Evolutionary conservation across 2,888 invertebrate species (phyloP), one percentile per base, ranked within the genome.

Genomic region (Drosophila infuscata): DNA sequence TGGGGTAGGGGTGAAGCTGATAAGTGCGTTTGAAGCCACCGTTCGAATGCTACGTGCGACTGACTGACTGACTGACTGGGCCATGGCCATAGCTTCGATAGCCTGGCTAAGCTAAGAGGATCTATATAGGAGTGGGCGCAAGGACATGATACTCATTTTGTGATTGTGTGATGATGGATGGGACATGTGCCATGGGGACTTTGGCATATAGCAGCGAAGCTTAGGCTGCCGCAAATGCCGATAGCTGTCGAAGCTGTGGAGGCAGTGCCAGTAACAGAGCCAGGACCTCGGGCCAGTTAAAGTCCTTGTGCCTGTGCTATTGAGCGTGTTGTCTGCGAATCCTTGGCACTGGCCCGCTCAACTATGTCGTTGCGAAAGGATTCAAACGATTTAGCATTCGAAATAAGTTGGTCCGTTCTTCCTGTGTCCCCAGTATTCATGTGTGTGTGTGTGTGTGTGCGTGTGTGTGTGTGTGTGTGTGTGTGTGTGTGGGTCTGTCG

Each of bases 91-190:
- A 38, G 63, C 59, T 52, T 61, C 51, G 59, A 61, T 58, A 57
- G 59, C 49, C 30, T 15, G 56, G 48, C 35, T 43, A 46, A 74
- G 62, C 74, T 59, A 20, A n/a, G 41, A 43, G 57, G 41, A 65
- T 52, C 33, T 20, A 15, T 38, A 29, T 48, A n/a, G 32, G 30
- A 32, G 43, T 46, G 41, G 35, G 43, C 9, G 51, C 49, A 48
- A 43, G 75, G 73, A 72, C 75, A 84, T 88, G 89, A 89, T 91
- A 89, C 91, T 90, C 79, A 85, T 83, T 89, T 88, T 90, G 88
- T 86, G 89, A 91, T 91, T 91, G 89, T 90, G 81, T 85, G 90
- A 91, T 91, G 90, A 91, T 89, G 91, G 90, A 89, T 89, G 91
- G 76, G 90, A 86, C 81, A 82, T 87, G 89, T 81, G 81, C 75